Conservation (phyloP, 2,797 vertebrate genomes). For the Nannoperca australis region DNA sequence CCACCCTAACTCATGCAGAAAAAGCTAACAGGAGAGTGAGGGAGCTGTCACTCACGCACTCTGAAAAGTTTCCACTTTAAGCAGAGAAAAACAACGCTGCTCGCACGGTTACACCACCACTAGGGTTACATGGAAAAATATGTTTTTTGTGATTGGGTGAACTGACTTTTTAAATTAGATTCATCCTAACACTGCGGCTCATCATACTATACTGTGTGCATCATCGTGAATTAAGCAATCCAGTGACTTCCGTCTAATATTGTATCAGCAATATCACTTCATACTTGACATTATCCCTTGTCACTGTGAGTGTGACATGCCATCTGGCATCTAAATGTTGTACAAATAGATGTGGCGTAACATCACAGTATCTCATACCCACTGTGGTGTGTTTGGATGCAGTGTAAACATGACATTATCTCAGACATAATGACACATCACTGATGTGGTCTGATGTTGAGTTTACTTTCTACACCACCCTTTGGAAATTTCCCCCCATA, state of each 20-base stretch:
- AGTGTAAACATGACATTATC: constrained; percentile 52
- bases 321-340: constrained; percentile 59
- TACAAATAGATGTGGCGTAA: constrained; percentile 28
- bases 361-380: constrained; percentile 27
- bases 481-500: constrained; percentile 33
- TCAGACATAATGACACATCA: constrained; percentile 45
- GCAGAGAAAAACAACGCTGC: not conserved
- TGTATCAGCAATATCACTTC: constrained; percentile 32
- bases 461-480: constrained; percentile 35
- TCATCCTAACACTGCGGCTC: not conserved
- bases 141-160: not conserved
- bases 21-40: constrained; percentile 5
- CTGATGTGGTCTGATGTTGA: constrained; percentile 36
- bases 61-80: not conserved
- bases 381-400: constrained; percentile 33
- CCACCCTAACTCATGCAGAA: not conserved
- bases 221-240: constrained; percentile 29
- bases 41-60: constrained; percentile 31
- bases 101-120: not conserved
- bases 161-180: constrained; percentile 21
- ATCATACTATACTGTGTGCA: constrained; percentile 17
- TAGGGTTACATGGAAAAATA: not conserved
- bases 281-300: constrained; percentile 26
- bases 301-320: constrained; percentile 44
- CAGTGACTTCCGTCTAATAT: constrained; percentile 44